phyloP scores from a whole-genome alignment of 2,113 vertebrate species.

The Bos javanicus region DNA sequence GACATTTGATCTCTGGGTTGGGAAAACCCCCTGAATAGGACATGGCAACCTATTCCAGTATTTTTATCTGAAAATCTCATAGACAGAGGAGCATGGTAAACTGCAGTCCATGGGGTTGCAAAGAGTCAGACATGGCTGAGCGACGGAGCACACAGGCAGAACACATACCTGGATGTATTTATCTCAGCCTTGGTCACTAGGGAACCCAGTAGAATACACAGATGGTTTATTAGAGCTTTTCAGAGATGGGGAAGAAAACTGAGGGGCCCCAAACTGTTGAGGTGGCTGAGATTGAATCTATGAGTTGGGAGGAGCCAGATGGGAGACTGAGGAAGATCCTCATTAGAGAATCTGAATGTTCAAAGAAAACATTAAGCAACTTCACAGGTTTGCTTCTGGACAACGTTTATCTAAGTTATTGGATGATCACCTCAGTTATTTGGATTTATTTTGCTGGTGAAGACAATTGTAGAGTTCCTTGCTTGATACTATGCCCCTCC shows the following conservation, averaged over 20 bases:
- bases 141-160: not conserved
- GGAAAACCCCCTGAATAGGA: not conserved
- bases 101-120: not conserved
- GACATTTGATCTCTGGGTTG: not conserved
- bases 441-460: conserved; percentile 13
- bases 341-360: not conserved
- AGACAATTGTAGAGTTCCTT: not conserved
- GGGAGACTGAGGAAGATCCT: not conserved
- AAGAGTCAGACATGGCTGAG: not conserved
- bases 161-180: not conserved
- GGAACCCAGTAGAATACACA: not conserved
- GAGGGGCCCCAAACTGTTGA: not conserved
- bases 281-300: not conserved
- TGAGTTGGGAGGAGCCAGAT: rapidly evolving
- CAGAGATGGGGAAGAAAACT: not conserved
- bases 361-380: not conserved
- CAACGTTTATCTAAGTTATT: not conserved
- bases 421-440: not conserved
- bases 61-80: not conserved
- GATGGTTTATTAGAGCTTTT: not conserved
- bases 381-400: not conserved
- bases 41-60: not conserved
- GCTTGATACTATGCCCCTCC: not conserved
- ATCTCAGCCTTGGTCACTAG: not conserved
- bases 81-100: not conserved